These are phyloP conservation scores for Zygogramma bicolorata DNA, from an alignment of 2,888 invertebrate species.

Conservation along the genomic window DNA sequence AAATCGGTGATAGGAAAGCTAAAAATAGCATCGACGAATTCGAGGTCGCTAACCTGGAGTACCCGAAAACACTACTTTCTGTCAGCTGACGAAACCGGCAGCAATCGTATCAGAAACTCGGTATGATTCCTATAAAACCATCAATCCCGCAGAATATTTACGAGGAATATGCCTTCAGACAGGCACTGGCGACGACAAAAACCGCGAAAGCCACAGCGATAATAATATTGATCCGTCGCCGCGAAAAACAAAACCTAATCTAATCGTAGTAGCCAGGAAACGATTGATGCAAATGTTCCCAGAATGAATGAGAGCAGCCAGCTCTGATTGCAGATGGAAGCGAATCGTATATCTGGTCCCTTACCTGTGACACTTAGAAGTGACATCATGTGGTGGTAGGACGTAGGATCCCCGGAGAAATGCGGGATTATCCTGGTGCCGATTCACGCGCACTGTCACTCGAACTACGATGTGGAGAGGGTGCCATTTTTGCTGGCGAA, in stretches of 20 bases:
- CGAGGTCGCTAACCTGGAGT: slow-evolving; percentile 37
- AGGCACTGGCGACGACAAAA: slow-evolving; percentile 11
- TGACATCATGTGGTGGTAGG: slow-evolving; percentile 43
- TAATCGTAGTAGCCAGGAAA: slow-evolving; percentile 2
- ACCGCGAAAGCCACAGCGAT: slow-evolving; percentile 22
- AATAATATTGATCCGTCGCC: slow-evolving; percentile 34
- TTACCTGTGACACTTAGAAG: slow-evolving; percentile 45
- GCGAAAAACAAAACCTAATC: slow-evolving; percentile 7
- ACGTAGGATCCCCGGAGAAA: slow-evolving; percentile 21
- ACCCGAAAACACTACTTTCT: slow-evolving; percentile 30
- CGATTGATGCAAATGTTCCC: not conserved
- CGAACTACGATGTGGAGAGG: slow-evolving; percentile 3
- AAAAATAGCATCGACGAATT: slow-evolving; percentile 32
- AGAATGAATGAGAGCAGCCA: not conserved
- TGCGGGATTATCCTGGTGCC: not conserved
- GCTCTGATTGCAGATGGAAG: not conserved
- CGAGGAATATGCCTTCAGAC: not conserved
- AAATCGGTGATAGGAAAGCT: slow-evolving; percentile 25
- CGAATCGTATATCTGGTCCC: slow-evolving; percentile 1
- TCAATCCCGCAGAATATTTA: not conserved
- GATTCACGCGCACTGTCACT: slow-evolving; percentile 13
- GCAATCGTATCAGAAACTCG: not conserved
- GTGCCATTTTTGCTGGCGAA: not conserved
- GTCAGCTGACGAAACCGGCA: slow-evolving; percentile 8
- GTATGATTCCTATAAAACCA: not conserved